Base-by-base conservation (phyloP, 2,797 vertebrate genomes). In the Centropyge bicolor region DNA sequence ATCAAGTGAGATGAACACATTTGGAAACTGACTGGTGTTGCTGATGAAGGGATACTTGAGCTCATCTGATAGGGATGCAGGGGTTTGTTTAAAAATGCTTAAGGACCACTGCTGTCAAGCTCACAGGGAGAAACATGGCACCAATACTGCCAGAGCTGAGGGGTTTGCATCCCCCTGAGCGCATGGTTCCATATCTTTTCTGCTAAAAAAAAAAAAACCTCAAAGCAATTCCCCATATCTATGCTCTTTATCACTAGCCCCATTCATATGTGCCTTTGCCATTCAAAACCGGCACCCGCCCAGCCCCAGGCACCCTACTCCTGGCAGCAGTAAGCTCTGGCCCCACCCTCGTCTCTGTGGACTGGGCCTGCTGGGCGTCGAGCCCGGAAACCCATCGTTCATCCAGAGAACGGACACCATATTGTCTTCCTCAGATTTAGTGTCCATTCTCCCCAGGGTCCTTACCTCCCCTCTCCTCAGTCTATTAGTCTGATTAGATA, bases 401-500 rank as follows among this genome's bases (percentile, higher is more conserved):
- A 95, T 93, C 85, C 88, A 88, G 91, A 87, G 87, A 92, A 93
- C 79, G 80, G 90, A 90, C 87, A 92, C 92, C 93, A 94, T 94
- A 95, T 94, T 95, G 94, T 94, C 93, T 88, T 86, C 81, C 89
- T 93, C 90, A 94, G 95, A 95, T 95, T 95, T 95, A 95, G 89
- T 90, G 92, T 91, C 88, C 72, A 78, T 85, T 84, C 87, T 90
- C 90, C 87, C 87, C 79, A 35, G 87, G 87, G 91, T 88, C 88
- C 86, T 88, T 89, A 86, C 92, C 87, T 89, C 93, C 90, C 84
- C 88, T 92, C 89, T 89, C 82, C 82, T 83, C 86, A 91, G 91
- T 93, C 94, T 94, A 96, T 96, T 96, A 96, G 95, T 91, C 90
- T 96, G 95, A 96, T 96, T 96, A 95, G 93, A 93, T 79, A 91